Conservation (phyloP, 2,888 invertebrate genomes). For the Archips crataeganus region DNA sequence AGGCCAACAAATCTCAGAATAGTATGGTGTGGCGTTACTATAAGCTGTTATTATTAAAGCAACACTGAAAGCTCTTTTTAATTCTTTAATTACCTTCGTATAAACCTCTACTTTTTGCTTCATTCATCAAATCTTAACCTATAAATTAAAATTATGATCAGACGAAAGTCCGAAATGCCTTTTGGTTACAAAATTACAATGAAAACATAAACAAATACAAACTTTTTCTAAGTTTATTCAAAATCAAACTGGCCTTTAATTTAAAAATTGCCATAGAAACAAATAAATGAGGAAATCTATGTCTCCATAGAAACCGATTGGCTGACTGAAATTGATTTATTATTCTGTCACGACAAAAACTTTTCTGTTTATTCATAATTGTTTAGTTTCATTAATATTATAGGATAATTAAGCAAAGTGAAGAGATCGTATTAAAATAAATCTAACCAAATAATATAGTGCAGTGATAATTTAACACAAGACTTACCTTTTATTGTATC, state of each 20-base stretch:
- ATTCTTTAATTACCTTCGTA: constrained; percentile 64
- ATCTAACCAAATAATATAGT: constrained; percentile 34
- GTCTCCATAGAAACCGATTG: constrained; percentile 28
- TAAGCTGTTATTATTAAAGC: constrained; percentile 34
- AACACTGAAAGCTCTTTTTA: constrained; percentile 8
- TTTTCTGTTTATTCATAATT: constrained; percentile 27
- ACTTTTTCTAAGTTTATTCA: background rate
- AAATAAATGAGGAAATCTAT: constrained; percentile 19
- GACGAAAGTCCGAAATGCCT: background rate
- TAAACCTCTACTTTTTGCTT: constrained; percentile 71
- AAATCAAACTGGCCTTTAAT: constrained; percentile 20
- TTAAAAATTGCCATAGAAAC: constrained; percentile 27
- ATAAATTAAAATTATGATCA: constrained; percentile 51
- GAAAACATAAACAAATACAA: background rate
- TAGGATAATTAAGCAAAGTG: constrained; percentile 33
- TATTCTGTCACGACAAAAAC: constrained; percentile 26
- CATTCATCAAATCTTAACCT: constrained; percentile 66
- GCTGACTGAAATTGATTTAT: constrained; percentile 23
- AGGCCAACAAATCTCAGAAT: constrained; percentile 54
- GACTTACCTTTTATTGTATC: constrained; percentile 35
- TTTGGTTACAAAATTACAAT: background rate
- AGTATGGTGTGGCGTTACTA: constrained; percentile 41
- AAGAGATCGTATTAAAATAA: constrained; percentile 24
- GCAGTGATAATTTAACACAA: constrained; percentile 20
- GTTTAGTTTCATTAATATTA: constrained; percentile 26